Evolutionary conservation across 2,113 vertebrate species (phyloP).

Genomic region (Triplophysa rosa): DNA sequence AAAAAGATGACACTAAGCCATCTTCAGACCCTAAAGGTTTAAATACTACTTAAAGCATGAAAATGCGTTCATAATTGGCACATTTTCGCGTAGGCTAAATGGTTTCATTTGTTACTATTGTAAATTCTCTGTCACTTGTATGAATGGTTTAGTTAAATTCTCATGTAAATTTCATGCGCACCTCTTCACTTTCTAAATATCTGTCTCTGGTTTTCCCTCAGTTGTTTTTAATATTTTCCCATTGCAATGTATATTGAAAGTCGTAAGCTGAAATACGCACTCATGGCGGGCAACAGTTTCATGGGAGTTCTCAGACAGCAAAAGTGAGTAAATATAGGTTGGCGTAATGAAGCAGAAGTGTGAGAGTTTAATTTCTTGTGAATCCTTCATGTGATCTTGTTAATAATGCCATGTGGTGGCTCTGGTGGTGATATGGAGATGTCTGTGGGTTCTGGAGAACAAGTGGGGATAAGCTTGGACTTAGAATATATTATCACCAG

Average conservation of each 20-base stretch:
- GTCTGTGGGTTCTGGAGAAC: background rate
- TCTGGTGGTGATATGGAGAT: background rate
- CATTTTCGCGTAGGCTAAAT: too few species aligned
- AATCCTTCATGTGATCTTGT: conserved; percentile 19
- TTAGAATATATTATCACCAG: background rate
- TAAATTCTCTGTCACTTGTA: background rate
- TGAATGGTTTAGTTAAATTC: background rate
- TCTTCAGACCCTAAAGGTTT: background rate
- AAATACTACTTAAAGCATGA: background rate
- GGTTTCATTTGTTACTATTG: background rate
- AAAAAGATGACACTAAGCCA: background rate
- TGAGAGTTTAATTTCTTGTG: conserved; percentile 1
- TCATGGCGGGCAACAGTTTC: background rate
- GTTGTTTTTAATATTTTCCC: background rate
- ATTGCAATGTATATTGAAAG: background rate
- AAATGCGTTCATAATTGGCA: background rate
- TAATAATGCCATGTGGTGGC: conserved; percentile 22
- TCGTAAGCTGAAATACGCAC: background rate
- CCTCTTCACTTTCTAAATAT: background rate
- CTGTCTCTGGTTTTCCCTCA: background rate
- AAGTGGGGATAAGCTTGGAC: background rate
- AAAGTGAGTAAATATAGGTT: conserved; percentile 3
- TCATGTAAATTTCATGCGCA: background rate
- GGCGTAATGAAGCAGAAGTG: background rate
- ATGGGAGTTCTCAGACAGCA: background rate